Evolutionary conservation across 2,797 vertebrate genomes (phyloP), one percentile per base, ranked within the genome.

Genomic region (Oreonectes daqikongensis): DNA sequence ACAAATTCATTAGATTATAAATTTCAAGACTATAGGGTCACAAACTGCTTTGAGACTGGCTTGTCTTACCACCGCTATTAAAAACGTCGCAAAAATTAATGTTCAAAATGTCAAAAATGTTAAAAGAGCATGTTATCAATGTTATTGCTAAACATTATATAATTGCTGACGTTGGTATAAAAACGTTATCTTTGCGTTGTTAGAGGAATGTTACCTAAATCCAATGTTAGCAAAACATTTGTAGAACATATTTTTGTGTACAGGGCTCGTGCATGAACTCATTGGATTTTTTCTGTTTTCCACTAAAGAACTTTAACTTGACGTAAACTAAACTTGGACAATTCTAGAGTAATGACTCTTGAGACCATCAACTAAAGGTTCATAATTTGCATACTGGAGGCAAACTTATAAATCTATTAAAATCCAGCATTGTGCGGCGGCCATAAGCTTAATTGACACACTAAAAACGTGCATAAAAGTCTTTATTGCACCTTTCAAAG

Each of bases 401-500:
- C 14, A 8, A 53, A 53, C n/a, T 10, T 59, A 1, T 17, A 30
- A 8, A 59, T 59, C 15, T 30, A 30, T 7, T 8, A 8, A 59
- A 61, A 61, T 20, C 7, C 28, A 50, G 44, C 55, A 69, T 61
- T 69, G 53, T 32, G 4, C 42, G 17, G 52, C 2, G 26, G 6
- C 50, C 8, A 11, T 48, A 48, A 68, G 26, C 28, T 57, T 75
- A 75, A 75, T 67, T 67, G 38, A 67, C 57, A 40, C 14, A 15
- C 42, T 35, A 76, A 75, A 55, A 59, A 59, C 60, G n/a, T 3
- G 53, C 64, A 48, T 69, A 26, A 69, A 69, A 38, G 28, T 60
- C 40, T 60, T 76, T 76, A 76, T 38, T 48, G 40, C 40, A 32
- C 11, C 42, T 61, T 61, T 77, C 46, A 77, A 70, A 70, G 35